Conservation (phyloP, 1,140 invertebrate genomes). For the Drosophila ficusphila region DNA sequence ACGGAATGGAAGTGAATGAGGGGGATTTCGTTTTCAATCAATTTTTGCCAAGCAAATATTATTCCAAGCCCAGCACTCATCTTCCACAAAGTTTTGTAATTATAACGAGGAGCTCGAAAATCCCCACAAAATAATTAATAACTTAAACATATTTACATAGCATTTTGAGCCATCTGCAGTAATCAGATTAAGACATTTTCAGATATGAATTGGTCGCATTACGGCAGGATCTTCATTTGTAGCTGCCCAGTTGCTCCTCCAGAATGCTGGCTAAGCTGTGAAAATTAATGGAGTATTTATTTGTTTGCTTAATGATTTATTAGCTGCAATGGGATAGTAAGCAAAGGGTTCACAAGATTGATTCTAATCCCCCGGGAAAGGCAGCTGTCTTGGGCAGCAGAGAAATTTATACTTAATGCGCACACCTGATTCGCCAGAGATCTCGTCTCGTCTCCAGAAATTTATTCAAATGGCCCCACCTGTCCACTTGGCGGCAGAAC, state of each 20-base stretch:
- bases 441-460: background rate
- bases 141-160: constrained; percentile 71
- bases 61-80: constrained; percentile 34
- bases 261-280: constrained; percentile 61
- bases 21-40: constrained; percentile 57
- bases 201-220: constrained; percentile 73
- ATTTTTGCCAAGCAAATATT: constrained; percentile 72
- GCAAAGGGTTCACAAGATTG: constrained; percentile 14
- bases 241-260: background rate
- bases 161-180: constrained; percentile 52
- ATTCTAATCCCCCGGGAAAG: constrained; percentile 11
- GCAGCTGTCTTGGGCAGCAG: background rate
- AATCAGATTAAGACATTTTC: constrained; percentile 76
- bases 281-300: constrained; percentile 80
- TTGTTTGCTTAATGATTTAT: constrained; percentile 79
- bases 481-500: constrained; percentile 25
- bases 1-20: constrained; percentile 1
- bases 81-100: constrained; percentile 47
- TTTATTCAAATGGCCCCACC: constrained; percentile 45
- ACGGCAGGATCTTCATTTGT: constrained; percentile 48
- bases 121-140: constrained; percentile 75
- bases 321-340: constrained; percentile 40
- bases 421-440: constrained; percentile 22
- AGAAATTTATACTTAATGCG: constrained; percentile 4
- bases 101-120: constrained; percentile 51